Base-by-base conservation (phyloP, 1,140 invertebrate species). In the Zaprionus davidi region DNA sequence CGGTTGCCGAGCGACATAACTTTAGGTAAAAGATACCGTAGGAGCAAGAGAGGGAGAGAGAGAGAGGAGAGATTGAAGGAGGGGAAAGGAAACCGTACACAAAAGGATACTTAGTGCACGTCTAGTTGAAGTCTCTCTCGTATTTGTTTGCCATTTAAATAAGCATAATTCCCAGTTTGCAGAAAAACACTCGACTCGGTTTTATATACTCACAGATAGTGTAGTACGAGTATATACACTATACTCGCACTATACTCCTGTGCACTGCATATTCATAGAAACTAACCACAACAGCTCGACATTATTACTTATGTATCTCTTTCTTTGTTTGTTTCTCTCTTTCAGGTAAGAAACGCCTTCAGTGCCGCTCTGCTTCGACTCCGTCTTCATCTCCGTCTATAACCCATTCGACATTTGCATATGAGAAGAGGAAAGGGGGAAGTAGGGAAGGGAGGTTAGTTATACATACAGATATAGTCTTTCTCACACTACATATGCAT, bases 61-160 rank as follows among this genome's bases (percentile, higher is more conserved):
- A 20, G 46, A 11, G 46, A 9, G 4, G 13, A 24, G 38, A n/a
- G 38, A 26, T 26, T 0, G 4, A 0, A 41, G 15, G 13, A 15
- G n/a, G 31, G 3, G 31, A 22, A 22, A 13, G 20, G 46, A 20
- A 51, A 24, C 22, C 46, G 2, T 24, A 24, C 57, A 49, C 22
- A 56, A 41, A 66, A 56, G 51, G 51, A 41, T 46, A 58, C 55
- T 58, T 49, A 20, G 55, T 68, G 28, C 17, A 53, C n/a, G 34
- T 49, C 51, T 41, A 41, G 36, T 56, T 64, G 34, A 34, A 53
- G 22, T 22, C 22, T 58, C 38, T 13, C 59, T 68, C 53, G 55
- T 85, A 86, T 86, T 88, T 84, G 85, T 90, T 90, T 88, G 84
- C 58, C 85, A 90, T 88, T 90, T 88, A 88, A 88, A 87, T 87